Percentiles rank a stretch among this genome's conserved stretches.
phyloP scores from a whole-genome alignment of 2,113 vertebrate genomes.

The Camelus dromedarius region DNA sequence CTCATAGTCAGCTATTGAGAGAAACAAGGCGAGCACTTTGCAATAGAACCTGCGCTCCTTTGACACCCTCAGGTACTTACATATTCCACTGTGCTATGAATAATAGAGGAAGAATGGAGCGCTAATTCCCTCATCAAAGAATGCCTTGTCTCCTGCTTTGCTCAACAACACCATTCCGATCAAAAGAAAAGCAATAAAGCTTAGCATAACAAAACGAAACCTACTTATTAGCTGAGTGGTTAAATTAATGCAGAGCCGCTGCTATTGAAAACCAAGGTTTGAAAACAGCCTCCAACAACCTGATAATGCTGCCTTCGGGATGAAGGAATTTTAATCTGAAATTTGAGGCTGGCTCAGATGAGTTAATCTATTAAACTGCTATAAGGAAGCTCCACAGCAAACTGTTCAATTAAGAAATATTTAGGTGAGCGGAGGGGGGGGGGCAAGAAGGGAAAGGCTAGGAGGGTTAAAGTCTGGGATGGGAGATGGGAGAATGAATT shows the following conservation, averaged over 20 bases:
- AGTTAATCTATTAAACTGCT: constrained; percentile 94
- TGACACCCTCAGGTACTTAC: constrained; percentile 99
- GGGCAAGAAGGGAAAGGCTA: constrained; percentile 43
- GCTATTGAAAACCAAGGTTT: constrained; percentile 96
- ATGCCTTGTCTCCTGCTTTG: constrained; percentile 99
- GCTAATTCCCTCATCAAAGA: constrained; percentile 99
- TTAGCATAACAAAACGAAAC: constrained; percentile 99
- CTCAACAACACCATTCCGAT: constrained; percentile 98
- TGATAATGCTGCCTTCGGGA: constrained; percentile 92
- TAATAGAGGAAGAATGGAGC: constrained; percentile 99
- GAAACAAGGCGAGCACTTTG: constrained; percentile 99
- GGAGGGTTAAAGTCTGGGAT: constrained; percentile 40
- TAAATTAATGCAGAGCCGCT: constrained; percentile 99
- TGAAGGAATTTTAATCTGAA: constrained; percentile 94
- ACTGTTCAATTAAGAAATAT: constrained; percentile 89
- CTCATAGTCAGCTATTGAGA: constrained; percentile 99
- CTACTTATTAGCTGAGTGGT: constrained; percentile 99
- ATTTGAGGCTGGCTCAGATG: constrained; percentile 91
- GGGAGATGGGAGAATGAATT: background rate
- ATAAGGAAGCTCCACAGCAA: constrained; percentile 89
- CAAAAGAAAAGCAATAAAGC: constrained; percentile 99
- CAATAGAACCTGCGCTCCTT: constrained; percentile 99
- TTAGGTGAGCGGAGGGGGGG: constrained; percentile 81
- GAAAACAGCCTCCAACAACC: constrained; percentile 95
- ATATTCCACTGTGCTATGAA: constrained; percentile 99